Conservation (phyloP, 2,113 vertebrate genomes). For the Cheirogaleus medius region DNA sequence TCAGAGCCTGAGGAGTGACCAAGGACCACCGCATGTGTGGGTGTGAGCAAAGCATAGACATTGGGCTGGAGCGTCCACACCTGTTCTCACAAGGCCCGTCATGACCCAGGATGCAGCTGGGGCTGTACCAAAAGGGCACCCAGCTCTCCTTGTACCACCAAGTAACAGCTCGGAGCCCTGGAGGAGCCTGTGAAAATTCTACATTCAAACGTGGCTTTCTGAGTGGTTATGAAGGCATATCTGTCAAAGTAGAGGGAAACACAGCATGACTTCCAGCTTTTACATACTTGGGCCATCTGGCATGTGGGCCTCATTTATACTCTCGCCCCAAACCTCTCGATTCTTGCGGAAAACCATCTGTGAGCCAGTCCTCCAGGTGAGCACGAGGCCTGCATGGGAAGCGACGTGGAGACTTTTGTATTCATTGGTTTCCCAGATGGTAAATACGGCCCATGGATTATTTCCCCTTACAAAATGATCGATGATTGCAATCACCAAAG, state of each 20-base stretch:
- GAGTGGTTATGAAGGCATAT: neutral
- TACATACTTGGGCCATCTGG: neutral
- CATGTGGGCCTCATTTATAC: neutral
- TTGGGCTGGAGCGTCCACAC: neutral
- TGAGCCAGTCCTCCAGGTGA: neutral
- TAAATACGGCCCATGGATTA: neutral
- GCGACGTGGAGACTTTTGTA: neutral
- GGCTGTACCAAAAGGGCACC: neutral
- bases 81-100: neutral
- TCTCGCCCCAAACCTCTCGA: no score
- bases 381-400: neutral
- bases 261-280: neutral
- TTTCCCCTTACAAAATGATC: neutral
- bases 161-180: no score
- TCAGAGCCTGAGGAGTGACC: neutral
- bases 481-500: neutral
- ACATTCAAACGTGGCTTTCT: neutral
- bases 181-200: neutral
- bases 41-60: neutral
- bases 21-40: neutral
- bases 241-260: neutral
- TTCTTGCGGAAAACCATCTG: neutral
- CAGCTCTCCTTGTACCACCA: neutral
- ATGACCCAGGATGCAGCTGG: neutral
- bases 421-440: neutral